Evolutionary conservation across 2,797 vertebrate genomes (phyloP).

Genomic region (Danio kyathit): DNA sequence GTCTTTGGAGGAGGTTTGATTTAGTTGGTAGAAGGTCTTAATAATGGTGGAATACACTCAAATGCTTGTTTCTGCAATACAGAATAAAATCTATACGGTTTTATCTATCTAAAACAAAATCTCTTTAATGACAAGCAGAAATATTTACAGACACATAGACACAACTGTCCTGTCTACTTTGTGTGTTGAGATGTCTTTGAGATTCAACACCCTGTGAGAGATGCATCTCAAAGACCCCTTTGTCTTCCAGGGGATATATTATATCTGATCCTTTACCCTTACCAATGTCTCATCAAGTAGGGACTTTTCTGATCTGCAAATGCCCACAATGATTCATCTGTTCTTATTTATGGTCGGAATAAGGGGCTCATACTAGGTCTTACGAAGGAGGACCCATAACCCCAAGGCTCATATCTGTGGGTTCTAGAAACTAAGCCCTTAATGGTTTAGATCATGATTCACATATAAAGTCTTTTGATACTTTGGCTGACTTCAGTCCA

Average conservation of each 20-base stretch:
- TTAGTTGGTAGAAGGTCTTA: constrained; percentile 14
- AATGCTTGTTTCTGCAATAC: neutral
- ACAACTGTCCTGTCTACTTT: constrained; percentile 10
- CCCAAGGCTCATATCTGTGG: constrained; percentile 60
- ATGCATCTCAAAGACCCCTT: constrained; percentile 56
- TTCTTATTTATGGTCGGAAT: constrained; percentile 63
- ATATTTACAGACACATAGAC: constrained; percentile 9
- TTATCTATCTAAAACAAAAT: no score
- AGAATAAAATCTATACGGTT: neutral
- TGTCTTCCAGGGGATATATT: constrained; percentile 61
- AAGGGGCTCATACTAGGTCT: constrained; percentile 67
- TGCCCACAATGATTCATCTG: constrained; percentile 61
- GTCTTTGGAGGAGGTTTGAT: constrained; percentile 3
- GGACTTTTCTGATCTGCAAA: constrained; percentile 54
- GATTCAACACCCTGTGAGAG: constrained; percentile 37
- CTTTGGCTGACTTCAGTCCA: constrained; percentile 65
- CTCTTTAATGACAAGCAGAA: neutral
- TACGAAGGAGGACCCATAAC: constrained; percentile 74
- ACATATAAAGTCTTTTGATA: constrained; percentile 69
- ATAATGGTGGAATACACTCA: neutral
- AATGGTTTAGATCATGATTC: constrained; percentile 72
- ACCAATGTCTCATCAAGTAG: constrained; percentile 59
- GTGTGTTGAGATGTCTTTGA: constrained; percentile 39
- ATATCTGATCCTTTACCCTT: constrained; percentile 36
- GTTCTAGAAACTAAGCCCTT: constrained; percentile 72